Base-by-base conservation (phyloP, 2,888 invertebrate genomes). In the Onthophagus sagittarius region DNA sequence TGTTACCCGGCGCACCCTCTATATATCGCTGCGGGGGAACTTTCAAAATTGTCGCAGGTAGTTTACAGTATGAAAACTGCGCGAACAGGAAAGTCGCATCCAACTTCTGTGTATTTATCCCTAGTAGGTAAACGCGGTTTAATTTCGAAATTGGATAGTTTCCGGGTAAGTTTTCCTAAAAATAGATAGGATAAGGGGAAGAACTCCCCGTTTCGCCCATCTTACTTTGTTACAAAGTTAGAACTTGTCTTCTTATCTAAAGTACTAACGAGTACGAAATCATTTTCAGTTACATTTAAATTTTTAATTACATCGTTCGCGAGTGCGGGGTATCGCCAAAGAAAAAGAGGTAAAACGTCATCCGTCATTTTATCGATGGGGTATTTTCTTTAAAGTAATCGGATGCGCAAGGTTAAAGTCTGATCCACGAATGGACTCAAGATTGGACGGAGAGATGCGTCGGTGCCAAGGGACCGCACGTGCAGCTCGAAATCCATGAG, bases 401-500 rank as follows among this genome's bases (percentile, higher is more conserved):
- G 39, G 2, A 53, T 53, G 39, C 39, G 4, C 4, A 53, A 53
- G 11, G 2, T 9, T 53, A 53, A 53, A 53, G 39, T 11, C 39
- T 53, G 39, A 53, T 53, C 39, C 11, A 4, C 39, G 39, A 11
- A 53, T 53, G 39, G 39, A 11, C 11, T 11, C 7, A 53, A 53
- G 39, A 53, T 53, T 53, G 39, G 39, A 53, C 39, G 9, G 39
- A 53, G 39, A 53, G 39, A 53, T 53, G 39, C 39, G 7, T 53
- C 39, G 39, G 39, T 53, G 39, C 39, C 39, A 53, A 53, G 39
- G 39, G 39, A 53, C 9, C 39, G 39, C 39, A 53, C 39, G 39
- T 53, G 39, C 39, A 53, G 39, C 39, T 11, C 67, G 31, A 67
- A 31, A 67, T 31, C 23, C 82, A 80, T 80, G 82, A 83, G 81